A percentile compares a stretch with the other conserved stretches of the same genome.
Conservation (phyloP, 2,113 vertebrate genomes). For the Psittacula cyanocephala region DNA sequence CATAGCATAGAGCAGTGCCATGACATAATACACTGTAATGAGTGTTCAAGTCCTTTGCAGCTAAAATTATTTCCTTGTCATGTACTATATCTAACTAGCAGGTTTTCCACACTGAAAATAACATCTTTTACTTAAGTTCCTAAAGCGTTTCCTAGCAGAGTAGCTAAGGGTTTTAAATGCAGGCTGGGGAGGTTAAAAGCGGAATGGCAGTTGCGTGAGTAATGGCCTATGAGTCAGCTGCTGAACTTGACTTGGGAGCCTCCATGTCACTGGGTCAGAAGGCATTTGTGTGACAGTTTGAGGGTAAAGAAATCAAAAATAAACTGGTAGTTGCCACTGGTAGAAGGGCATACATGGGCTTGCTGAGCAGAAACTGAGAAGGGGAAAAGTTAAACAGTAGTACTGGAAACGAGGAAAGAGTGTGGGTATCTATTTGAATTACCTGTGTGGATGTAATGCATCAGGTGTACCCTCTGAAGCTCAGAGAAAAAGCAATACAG, state of each 20-base stretch:
- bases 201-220: conserved; percentile 3
- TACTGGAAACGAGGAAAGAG: background rate
- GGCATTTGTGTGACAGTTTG: background rate
- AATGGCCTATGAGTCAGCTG: conserved; percentile 36
- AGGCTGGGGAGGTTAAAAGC: conserved; percentile 37
- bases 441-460: background rate
- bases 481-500: background rate
- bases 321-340: background rate
- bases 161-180: conserved; percentile 8
- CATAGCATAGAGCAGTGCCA: background rate
- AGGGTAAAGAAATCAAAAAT: conserved; percentile 15
- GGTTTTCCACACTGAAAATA: background rate
- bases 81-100: background rate
- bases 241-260: conserved; percentile 41
- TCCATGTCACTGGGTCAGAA: conserved; percentile 13
- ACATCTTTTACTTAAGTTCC: background rate
- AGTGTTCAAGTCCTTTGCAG: background rate
- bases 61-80: background rate
- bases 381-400: background rate
- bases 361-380: background rate
- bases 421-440: background rate
- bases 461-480: background rate
- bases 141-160: conserved; percentile 13
- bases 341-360: background rate
- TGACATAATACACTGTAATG: background rate